phyloP scores from a whole-genome alignment of 2,888 invertebrate genomes.

The Synergus gifuensis region DNA sequence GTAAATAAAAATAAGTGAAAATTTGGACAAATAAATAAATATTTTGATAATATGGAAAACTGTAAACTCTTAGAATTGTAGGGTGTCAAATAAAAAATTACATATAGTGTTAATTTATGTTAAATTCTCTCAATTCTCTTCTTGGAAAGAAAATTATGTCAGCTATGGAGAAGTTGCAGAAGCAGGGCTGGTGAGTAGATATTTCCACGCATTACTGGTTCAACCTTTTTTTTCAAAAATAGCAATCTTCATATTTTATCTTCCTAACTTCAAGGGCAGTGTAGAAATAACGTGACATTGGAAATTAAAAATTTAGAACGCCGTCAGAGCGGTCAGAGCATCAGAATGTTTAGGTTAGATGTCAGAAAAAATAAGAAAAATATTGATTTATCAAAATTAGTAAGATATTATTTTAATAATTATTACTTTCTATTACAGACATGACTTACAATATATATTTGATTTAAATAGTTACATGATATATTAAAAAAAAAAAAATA shows the following conservation, averaged over 20 bases:
- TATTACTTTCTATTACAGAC: too few species aligned
- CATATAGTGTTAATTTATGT: not conserved
- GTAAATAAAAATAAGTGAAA: slow-evolving; percentile 1
- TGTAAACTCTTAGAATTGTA: not conserved
- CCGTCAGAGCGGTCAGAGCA: not conserved
- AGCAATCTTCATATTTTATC: not conserved
- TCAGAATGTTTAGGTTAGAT: not conserved
- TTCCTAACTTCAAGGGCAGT: not conserved
- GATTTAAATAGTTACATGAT: too few species aligned
- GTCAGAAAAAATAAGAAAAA: not conserved
- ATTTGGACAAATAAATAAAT: not conserved
- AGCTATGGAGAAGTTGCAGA: slow-evolving; percentile 33
- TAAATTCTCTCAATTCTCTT: not conserved
- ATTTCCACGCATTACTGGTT: slow-evolving; percentile 19
- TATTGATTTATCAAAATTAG: not conserved
- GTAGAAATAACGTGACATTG: not conserved
- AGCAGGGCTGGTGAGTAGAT: not conserved
- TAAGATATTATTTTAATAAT: too few species aligned
- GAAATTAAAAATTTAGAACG: not conserved
- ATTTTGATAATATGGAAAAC: not conserved
- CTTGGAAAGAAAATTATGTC: slow-evolving; percentile 14
- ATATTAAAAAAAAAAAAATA: too few species aligned
- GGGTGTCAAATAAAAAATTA: not conserved
- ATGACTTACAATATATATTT: too few species aligned
- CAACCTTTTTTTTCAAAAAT: not conserved